Evolutionary conservation across 2,113 vertebrate genomes (phyloP), one percentile per base, ranked within the genome.

Genomic region (Odontesthes bonariensis): DNA sequence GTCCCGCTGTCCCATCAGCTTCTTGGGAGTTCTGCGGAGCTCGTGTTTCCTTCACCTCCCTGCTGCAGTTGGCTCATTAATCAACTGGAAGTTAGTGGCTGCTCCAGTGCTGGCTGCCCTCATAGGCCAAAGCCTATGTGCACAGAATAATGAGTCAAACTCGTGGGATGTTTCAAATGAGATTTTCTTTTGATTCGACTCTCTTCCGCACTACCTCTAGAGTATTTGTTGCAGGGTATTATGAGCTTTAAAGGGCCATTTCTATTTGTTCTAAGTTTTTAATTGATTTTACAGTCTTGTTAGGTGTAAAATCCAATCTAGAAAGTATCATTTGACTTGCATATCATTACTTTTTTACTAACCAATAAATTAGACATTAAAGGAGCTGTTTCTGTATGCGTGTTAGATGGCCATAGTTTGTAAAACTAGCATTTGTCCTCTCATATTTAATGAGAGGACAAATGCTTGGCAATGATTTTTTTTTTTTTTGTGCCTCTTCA

Each of bases 51-150:
- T 83, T 61, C 62, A 79, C 88, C 88, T 93, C 93, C 91, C 90
- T 87, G 88, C 88, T 91, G 89, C 94, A 93, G 91, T 94, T 92
- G 94, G 92, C 94, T 90, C 94, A 96, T 97, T 96, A 95, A 97
- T 98, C 96, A 96, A 91, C 84, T 83, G 90, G 94, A 96, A 95
- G 93, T 94, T 96, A 95, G 94, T 88, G 92, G 90, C 94, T 93
- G 93, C 78, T 83, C 87, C 70, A 90, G 79, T 78, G 89, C 82
- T 40, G 79, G 80, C 83, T 93, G 92, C 89, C 91, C 89, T 93
- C 86, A 81, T 61, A 90, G 92, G 91, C 90, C 90, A 92, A 85
- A 92, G 91, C 91, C 88, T 91, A 87, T 89, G 89, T 71, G 79
- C 80, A 88, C 88, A 93, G 93, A 94, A 94, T 94, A 95, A 94